Percentiles rank a stretch among this genome's conserved stretches.
Conservation (phyloP, 2,797 vertebrate species). For the Brachyalestes nurse region DNA sequence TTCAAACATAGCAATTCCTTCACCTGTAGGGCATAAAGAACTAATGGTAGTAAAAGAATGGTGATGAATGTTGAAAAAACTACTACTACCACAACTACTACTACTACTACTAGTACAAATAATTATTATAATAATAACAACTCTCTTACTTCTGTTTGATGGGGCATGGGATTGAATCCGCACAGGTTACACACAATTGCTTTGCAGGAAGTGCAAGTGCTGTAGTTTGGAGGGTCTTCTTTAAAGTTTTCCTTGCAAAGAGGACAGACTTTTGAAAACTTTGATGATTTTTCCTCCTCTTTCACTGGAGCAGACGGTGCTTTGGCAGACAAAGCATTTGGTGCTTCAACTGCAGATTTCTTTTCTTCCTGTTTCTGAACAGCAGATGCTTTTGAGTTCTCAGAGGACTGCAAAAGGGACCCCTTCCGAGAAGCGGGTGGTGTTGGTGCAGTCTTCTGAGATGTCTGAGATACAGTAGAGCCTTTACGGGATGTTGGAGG, state of each 20-base stretch:
- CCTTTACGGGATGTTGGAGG: conserved; percentile 64
- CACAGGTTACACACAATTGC: conserved; percentile 84
- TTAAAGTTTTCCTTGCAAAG: conserved; percentile 84
- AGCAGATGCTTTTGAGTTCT: background rate
- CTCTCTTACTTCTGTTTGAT: conserved; percentile 70
- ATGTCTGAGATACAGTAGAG: conserved; percentile 63
- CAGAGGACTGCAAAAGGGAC: conserved; percentile 43
- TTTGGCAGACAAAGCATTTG: conserved; percentile 37
- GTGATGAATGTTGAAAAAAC: background rate
- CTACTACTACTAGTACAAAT: too few species aligned
- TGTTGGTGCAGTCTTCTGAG: conserved; percentile 66
- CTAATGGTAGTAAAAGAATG: background rate
- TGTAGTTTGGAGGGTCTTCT: conserved; percentile 83
- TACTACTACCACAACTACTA: too few species aligned
- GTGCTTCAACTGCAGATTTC: conserved; percentile 49
- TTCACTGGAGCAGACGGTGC: conserved; percentile 53
- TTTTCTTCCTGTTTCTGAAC: conserved; percentile 50
- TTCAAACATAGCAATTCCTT: conserved; percentile 89
- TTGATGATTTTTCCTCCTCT: conserved; percentile 63
- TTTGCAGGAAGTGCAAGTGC: conserved; percentile 84
- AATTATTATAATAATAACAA: too few species aligned
- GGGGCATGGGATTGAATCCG: conserved; percentile 87
- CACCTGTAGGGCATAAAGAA: conserved; percentile 67
- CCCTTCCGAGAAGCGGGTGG: conserved; percentile 75
- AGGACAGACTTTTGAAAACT: conserved; percentile 72